phyloP scores from a whole-genome alignment of 2,888 invertebrate species.

The Cryptocephalus moraei region DNA sequence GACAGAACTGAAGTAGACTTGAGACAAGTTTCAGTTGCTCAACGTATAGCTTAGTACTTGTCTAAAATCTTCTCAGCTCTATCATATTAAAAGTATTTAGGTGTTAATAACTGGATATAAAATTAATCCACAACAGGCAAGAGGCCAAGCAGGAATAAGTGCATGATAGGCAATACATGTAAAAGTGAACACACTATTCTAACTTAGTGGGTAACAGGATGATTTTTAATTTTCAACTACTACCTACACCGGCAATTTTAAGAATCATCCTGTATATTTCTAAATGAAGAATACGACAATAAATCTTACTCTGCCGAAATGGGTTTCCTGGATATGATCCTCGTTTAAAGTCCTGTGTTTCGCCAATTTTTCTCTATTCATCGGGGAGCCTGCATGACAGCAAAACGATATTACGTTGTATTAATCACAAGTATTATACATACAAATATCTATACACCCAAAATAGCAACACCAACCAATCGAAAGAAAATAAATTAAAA shows the following conservation, averaged over 20 bases:
- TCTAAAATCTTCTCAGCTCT: neutral
- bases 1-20: too few species aligned
- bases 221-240: neutral
- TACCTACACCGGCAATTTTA: neutral
- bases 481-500: too few species aligned
- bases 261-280: neutral
- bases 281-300: conserved; percentile 8
- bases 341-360: conserved; percentile 64
- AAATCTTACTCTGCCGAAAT: conserved; percentile 66
- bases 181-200: neutral
- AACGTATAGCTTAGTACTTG: too few species aligned
- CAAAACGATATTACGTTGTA: conserved; percentile 10
- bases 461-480: conserved; percentile 1
- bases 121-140: neutral
- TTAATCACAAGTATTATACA: conserved; percentile 5
- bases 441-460: too few species aligned
- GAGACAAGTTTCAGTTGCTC: too few species aligned
- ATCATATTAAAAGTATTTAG: neutral
- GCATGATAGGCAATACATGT: neutral
- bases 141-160: too few species aligned
- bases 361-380: conserved; percentile 74
- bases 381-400: conserved; percentile 58
- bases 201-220: neutral
- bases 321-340: conserved; percentile 65
- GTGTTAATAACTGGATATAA: neutral